Evolutionary conservation across 2,113 vertebrate genomes (phyloP).

Genomic region (Larimichthys polyactis): DNA sequence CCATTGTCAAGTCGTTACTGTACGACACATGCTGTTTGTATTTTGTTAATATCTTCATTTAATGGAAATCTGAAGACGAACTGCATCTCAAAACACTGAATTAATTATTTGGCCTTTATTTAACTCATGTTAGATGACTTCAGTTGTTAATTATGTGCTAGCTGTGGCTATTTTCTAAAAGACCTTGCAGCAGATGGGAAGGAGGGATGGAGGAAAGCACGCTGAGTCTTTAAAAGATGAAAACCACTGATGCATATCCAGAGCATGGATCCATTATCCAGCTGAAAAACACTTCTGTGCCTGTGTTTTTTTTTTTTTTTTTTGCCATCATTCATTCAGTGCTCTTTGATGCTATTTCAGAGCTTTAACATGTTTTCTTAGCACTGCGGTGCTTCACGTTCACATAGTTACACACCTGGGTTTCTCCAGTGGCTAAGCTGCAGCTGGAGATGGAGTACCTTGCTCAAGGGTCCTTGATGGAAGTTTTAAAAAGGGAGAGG

Average conservation of each 20-base stretch:
- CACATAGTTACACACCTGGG: slow-evolving; percentile 2
- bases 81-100: neutral
- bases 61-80: neutral
- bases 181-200: slow-evolving; percentile 41
- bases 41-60: neutral
- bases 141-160: neutral
- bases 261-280: slow-evolving; percentile 26
- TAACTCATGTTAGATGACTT: neutral
- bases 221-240: slow-evolving; percentile 29
- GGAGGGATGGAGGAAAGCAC: slow-evolving; percentile 21
- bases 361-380: slow-evolving; percentile 4
- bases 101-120: neutral
- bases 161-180: neutral
- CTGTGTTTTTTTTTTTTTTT: neutral
- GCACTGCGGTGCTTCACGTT: neutral
- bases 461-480: slow-evolving; percentile 1
- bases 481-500: slow-evolving; percentile 26
- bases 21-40: neutral
- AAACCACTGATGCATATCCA: slow-evolving; percentile 22
- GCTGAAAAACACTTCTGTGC: neutral
- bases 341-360: slow-evolving; percentile 10
- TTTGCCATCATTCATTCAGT: neutral
- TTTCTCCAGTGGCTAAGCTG: neutral
- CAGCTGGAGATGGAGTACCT: slow-evolving; percentile 30
- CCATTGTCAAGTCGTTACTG: no score